Evolutionary conservation across 2,113 vertebrate genomes (phyloP).

Genomic region (Toxotes jaculatrix): DNA sequence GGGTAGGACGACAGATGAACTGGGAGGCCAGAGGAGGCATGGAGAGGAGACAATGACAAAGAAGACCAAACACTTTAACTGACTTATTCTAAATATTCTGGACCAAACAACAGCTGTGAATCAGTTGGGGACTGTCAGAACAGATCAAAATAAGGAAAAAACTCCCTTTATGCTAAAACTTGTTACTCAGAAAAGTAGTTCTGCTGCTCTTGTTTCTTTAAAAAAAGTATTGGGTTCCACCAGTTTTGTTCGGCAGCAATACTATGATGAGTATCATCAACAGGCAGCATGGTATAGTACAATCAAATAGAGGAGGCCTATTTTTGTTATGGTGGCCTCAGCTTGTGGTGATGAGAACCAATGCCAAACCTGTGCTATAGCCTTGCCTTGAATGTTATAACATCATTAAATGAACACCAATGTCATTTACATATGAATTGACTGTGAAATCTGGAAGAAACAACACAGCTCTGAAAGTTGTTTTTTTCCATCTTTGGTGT

Average conservation of each 20-base stretch:
- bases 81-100: background rate
- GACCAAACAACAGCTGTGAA: background rate
- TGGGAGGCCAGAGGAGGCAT: background rate
- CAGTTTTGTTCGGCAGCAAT: too few relatives aligned
- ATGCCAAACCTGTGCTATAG: background rate
- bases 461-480: too few relatives aligned
- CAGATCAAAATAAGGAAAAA: too few relatives aligned
- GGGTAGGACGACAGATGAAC: slow-evolving; percentile 9
- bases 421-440: background rate
- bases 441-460: background rate
- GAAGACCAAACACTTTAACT: background rate
- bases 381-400: background rate
- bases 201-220: too few relatives aligned
- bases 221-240: too few relatives aligned
- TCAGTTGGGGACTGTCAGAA: background rate
- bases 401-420: background rate
- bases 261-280: too few relatives aligned
- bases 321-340: background rate
- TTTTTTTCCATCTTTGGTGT: background rate
- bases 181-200: too few relatives aligned
- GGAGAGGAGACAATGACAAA: background rate
- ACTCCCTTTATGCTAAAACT: too few relatives aligned
- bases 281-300: too few relatives aligned
- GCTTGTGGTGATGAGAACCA: too few relatives aligned
- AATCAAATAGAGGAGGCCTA: too few relatives aligned